Base-by-base conservation (phyloP, 2,797 vertebrate genomes). In the Crocidura indochinensis region DNA sequence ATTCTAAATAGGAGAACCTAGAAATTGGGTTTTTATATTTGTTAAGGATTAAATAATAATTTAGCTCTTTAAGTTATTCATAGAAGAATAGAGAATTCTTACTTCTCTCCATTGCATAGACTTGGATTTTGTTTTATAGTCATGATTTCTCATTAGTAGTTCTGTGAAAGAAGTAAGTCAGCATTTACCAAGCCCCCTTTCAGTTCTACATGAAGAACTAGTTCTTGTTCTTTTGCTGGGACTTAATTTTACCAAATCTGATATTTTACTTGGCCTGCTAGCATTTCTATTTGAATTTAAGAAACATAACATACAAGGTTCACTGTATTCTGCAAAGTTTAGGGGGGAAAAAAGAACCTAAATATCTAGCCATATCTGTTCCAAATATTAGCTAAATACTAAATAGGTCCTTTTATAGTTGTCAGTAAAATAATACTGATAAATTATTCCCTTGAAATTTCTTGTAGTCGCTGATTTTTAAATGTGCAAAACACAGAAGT, bases 221-320 rank as follows among this genome's bases (percentile, higher is more conserved):
- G 38, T 62, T 93, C 91, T 93, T 88, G 64, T 65, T 96, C 46
- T 24, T 93, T 96, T 96, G 81, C 90, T 96, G 84, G 88, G 96
- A 96, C 79, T 93, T 88, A 84, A 22, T 76, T 95, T 96, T 92
- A 97, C 94, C 90, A 92, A 38, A 87, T 85, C 69, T 96, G 73
- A 80, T 97, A 93, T 97, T 98, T 97, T 95, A 93, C 80, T 98
- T 98, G 98, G 97, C 97, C 95, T 60, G 6, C 69, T 92, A 60
- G 62, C 72, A 91, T 93, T 98, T 97, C 97, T 96, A 97, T 96
- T 97, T 97, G 96, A 97, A 96, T 53, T 92, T 94, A 96, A 95
- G 91, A 97, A 97, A 97, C 80, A 93, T 96, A 96, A 93, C 97
- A 96, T 96, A 97, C 90, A 97, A 97, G 88, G 80, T 78, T 96